Evolutionary conservation across 2,888 invertebrate species (phyloP), one percentile per base, ranked within the genome.

Genomic region (Apotomis capreana): DNA sequence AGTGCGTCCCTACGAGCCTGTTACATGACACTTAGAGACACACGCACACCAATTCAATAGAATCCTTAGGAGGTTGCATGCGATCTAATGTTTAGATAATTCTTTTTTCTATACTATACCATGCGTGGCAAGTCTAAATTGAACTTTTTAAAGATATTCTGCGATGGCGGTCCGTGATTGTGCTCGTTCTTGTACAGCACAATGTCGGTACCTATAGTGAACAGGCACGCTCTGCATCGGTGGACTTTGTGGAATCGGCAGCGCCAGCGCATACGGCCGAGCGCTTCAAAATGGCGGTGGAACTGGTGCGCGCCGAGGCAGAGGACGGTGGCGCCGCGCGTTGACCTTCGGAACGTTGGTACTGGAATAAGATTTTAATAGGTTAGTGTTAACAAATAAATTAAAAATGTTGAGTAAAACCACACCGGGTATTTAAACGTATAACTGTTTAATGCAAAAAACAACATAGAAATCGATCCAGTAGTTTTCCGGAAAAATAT

Each of bases 231-330:
- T 37, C 67, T 76, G 68, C 83, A 82, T 13, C 77, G 76, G 13
- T 57, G 64, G 8, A 3, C 72, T 26, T 75, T 75, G 61, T 80
- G 77, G 3, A 77, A 76, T 5, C 73, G 73, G 68, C 82, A 82
- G 64, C 73, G 75, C 81, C 81, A 82, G 1, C 80, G 67, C 64
- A 77, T 80, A 5, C 54, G 51, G 0, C 75, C 74, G 3, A 26
- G 26, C 37, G 3, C n/a, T 13, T 65, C 68, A 0, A 73, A 58
- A 15, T 78, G 76, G 5, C 72, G 37, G 68, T 76, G 70, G 49
- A 78, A 73, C 68, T 77, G 77, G 10, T 78, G 78, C 0, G 80
- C 81, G 12, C 77, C 81, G 8, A 81, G 73, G 4, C 80, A 77
- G 1, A 82, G 78, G 73, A 83, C 81, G 8, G 57, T 62, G 12